Percentiles rank a stretch among this genome's conserved stretches.
These are phyloP conservation scores for Noturus placidus DNA, from an alignment of 2,113 vertebrate species.

Conservation along the genomic window DNA sequence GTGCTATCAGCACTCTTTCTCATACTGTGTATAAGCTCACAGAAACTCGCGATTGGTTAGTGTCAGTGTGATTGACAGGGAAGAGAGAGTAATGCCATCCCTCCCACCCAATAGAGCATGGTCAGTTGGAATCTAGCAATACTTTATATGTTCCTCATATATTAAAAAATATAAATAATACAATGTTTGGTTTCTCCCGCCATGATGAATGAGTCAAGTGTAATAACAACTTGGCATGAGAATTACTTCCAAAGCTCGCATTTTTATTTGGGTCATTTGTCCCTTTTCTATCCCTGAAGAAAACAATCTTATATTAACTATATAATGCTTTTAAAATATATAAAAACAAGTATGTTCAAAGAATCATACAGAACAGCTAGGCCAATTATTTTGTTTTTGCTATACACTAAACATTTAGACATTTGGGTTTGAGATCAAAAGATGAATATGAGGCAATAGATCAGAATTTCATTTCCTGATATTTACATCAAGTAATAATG, in stretches of 20 bases:
- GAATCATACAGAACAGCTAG: not conserved
- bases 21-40: not conserved
- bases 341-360: not conserved
- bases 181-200: not conserved
- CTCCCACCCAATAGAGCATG: not conserved
- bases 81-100: not conserved
- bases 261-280: not conserved
- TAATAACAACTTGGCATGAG: not conserved
- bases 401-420: not conserved
- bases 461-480: not conserved
- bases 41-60: not conserved
- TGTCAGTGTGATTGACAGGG: not conserved
- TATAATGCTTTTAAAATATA: not conserved
- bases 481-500: too few relatives aligned
- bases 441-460: not conserved
- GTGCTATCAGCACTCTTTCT: not conserved
- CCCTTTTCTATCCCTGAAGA: not conserved
- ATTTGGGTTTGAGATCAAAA: not conserved
- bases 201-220: not conserved
- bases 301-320: not conserved
- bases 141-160: not conserved
- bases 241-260: not conserved
- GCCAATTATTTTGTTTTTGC: not conserved
- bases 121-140: not conserved
- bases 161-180: not conserved